Base-by-base conservation (phyloP, 1,140 invertebrate genomes). In the Microplitis mediator region DNA sequence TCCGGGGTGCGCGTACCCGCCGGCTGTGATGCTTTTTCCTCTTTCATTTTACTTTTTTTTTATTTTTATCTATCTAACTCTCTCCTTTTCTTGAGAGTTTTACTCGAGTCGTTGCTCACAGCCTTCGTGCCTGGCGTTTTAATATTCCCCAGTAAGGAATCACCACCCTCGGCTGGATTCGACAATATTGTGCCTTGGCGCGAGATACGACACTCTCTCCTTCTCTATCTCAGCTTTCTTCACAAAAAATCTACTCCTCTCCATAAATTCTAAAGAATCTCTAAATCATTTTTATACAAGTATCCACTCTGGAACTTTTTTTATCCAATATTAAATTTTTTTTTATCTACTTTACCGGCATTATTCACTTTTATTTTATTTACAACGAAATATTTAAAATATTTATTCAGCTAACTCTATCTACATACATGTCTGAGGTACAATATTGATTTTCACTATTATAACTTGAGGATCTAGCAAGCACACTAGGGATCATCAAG, bases 121-220 rank as follows among this genome's bases (percentile, higher is more conserved):
- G 56, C 14, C 56, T 58, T 58, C 8, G 52, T 56, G 52, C 52
- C n/a, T 13, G 60, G 60, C 60, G 60, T 62, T 62, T 62, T 62
- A 62, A 62, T 62, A 62, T 62, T 62, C 60, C 32, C 34, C 16
- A 9, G 56, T 6, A 45, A 58, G 56, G 56, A 58, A 58, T 58
- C 56, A 58, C 56, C 56, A 31, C 23, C 56, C 56, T 58, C 16
- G 6, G 23, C 56, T 31, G 31, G 60, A 62, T 62, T 62, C 60
- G 60, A 62, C 60, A 62, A 62, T 62, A 62, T 62, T 62, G 60
- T 62, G 34, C 60, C 56, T 5, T 62, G 32, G 60, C 60, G 60
- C 60, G 32, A 62, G 60, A 62, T 62, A 62, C 60, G 60, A 62
- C 60, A 62, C 60, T 35, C 31, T 31, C 32, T n/a, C 60, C 34